Percentiles rank a stretch among this genome's conserved stretches.
Evolutionary conservation across 1,140 invertebrate genomes (phyloP).

Genomic region (Drosophila jambulina): DNA sequence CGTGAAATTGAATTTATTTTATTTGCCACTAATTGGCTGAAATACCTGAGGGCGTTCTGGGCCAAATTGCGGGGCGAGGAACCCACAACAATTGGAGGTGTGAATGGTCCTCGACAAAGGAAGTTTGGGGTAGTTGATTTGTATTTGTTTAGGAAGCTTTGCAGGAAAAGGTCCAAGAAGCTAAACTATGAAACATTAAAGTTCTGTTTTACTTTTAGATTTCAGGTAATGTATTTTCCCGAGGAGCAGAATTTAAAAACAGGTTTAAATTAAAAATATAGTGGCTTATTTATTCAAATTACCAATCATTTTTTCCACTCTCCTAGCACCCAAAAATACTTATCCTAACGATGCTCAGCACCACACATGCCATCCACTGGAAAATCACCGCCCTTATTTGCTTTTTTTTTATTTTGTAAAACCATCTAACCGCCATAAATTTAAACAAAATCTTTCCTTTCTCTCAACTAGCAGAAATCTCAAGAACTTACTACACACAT

Average conservation of each 20-base stretch:
- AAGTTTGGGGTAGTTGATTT: constrained; percentile 6
- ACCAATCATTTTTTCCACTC: neutral
- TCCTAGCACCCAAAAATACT: constrained; percentile 4
- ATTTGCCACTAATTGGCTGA: constrained; percentile 84
- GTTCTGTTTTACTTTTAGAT: neutral
- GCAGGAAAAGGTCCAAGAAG: neutral
- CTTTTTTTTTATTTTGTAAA: constrained; percentile 3
- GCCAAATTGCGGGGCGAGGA: constrained; percentile 10
- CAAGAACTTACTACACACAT: constrained; percentile 59
- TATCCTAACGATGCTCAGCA: neutral
- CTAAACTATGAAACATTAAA: too few relatives aligned
- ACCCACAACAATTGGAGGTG: constrained; percentile 29
- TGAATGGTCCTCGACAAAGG: constrained; percentile 13
- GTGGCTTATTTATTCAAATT: neutral
- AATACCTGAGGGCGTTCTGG: constrained; percentile 73
- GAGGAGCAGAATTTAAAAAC: neutral
- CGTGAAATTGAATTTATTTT: constrained; percentile 84
- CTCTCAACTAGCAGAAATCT: constrained; percentile 55
- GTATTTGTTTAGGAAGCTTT: constrained; percentile 45
- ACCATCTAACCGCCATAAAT: constrained; percentile 19
- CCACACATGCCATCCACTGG: neutral
- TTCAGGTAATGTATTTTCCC: neutral
- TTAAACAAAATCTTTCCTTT: constrained; percentile 23
- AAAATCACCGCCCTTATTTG: neutral
- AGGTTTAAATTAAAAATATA: neutral